These are phyloP conservation scores for Odontamblyopus rebecca DNA, from an alignment of 2,797 vertebrate genomes.

Conservation along the genomic window DNA sequence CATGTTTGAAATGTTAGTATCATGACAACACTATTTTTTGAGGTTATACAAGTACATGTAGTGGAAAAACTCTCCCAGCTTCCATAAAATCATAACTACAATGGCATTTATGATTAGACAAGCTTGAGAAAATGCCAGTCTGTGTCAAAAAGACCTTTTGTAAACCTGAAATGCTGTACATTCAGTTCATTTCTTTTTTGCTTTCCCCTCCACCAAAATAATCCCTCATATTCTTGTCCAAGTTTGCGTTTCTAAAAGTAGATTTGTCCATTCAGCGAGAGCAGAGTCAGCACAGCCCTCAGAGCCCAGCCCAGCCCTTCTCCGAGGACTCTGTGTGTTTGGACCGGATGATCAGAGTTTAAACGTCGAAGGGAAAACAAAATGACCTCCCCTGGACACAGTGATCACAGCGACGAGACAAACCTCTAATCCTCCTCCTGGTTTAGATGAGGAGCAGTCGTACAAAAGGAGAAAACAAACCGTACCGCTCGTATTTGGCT, in stretches of 20 bases:
- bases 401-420: slow-evolving; percentile 52
- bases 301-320: neutral
- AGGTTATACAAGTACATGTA: too few relatives aligned
- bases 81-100: too few relatives aligned
- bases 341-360: slow-evolving; percentile 42
- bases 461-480: slow-evolving; percentile 44
- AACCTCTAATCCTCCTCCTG: slow-evolving; percentile 62
- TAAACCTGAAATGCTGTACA: neutral
- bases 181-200: neutral
- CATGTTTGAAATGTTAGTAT: too few relatives aligned
- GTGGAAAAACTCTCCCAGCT: too few relatives aligned
- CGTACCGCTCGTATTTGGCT: slow-evolving; percentile 36
- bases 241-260: slow-evolving; percentile 17
- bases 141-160: neutral
- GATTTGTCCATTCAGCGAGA: slow-evolving; percentile 16
- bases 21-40: too few relatives aligned
- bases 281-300: slow-evolving; percentile 24
- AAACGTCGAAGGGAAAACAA: slow-evolving; percentile 59
- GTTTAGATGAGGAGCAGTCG: slow-evolving; percentile 64
- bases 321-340: slow-evolving; percentile 38
- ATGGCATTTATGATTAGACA: too few relatives aligned
- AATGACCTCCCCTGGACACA: slow-evolving; percentile 48
- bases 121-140: neutral
- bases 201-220: neutral
- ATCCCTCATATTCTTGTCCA: neutral